A percentile compares a stretch with the other conserved stretches of the same genome.
These are phyloP conservation scores for Crocodylus rhombifer DNA, from an alignment of 2,797 vertebrate species.

Conservation along the genomic window DNA sequence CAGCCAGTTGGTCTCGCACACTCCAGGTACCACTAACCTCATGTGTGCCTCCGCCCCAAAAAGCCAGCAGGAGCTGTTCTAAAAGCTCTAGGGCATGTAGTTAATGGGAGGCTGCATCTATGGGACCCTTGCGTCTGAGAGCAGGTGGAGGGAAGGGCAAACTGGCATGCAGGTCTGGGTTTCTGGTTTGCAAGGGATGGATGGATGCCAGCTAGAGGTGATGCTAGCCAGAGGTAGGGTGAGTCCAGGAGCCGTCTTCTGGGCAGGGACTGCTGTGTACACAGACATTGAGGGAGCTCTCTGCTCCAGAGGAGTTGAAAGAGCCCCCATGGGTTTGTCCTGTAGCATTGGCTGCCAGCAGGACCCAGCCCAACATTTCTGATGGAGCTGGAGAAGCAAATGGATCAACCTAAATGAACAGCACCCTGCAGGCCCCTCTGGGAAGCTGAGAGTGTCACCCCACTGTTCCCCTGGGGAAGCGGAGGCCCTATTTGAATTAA, in stretches of 20 bases:
- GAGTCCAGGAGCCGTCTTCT: background rate
- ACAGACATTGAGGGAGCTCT: no score
- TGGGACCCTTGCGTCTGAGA: accelerated
- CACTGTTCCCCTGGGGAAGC: background rate
- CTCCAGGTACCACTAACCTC: no score
- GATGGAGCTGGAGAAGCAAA: background rate
- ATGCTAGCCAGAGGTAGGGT: background rate
- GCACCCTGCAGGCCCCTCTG: background rate
- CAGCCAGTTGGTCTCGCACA: no score
- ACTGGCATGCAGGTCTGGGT: accelerated
- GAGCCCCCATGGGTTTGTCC: background rate
- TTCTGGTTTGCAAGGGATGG: background rate
- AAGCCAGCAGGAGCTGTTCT: background rate
- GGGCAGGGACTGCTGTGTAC: background rate
- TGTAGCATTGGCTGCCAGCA: background rate
- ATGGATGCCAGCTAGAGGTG: background rate
- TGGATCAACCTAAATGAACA: no score
- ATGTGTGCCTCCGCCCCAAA: no score
- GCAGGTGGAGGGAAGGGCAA: background rate
- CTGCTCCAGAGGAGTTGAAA: background rate
- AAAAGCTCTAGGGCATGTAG: background rate
- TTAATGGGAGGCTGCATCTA: background rate
- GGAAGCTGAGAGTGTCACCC: background rate
- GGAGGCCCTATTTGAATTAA: background rate
- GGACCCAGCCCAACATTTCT: background rate